Evolutionary conservation across 1,140 invertebrate species (phyloP).

Genomic region (Drosophila santomea): DNA sequence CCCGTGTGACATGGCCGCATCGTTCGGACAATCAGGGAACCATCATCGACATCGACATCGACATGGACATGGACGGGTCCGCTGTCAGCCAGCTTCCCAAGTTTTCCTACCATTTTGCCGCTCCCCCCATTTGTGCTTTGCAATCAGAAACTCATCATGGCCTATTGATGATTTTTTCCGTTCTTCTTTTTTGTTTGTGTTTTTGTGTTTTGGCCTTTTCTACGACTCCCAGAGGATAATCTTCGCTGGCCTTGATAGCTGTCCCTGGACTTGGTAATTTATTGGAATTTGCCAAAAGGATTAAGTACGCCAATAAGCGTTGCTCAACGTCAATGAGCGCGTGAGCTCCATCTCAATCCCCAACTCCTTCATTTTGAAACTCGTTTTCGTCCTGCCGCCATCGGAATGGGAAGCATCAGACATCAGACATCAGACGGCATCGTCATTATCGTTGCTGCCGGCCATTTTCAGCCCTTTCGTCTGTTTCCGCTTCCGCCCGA

Average conservation of each 20-base stretch:
- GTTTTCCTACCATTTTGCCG: neutral
- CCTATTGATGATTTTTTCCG: slow-evolving; percentile 77
- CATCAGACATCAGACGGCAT: slow-evolving; percentile 36
- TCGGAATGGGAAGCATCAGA: slow-evolving; percentile 15
- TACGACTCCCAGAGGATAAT: slow-evolving; percentile 18
- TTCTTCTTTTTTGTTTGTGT: slow-evolving; percentile 5
- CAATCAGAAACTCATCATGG: slow-evolving; percentile 83
- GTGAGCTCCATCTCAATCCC: slow-evolving; percentile 4
- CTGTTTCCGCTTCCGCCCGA: slow-evolving; percentile 66
- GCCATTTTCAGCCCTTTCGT: slow-evolving; percentile 60
- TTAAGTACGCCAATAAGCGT: slow-evolving; percentile 82
- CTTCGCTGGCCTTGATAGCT: slow-evolving; percentile 29
- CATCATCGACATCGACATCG: slow-evolving; percentile 18
- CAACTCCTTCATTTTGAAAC: neutral
- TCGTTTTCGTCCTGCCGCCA: slow-evolving; percentile 9
- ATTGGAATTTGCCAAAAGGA: slow-evolving; percentile 82
- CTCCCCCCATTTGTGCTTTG: slow-evolving; percentile 55
- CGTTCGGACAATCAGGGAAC: slow-evolving; percentile 47
- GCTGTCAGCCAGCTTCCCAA: slow-evolving; percentile 9
- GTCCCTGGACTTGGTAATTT: slow-evolving; percentile 63
- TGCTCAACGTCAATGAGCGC: slow-evolving; percentile 78
- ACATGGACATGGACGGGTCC: slow-evolving; percentile 3
- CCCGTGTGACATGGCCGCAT: slow-evolving; percentile 47
- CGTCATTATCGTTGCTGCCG: slow-evolving; percentile 18
- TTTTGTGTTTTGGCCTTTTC: slow-evolving; percentile 12